A percentile compares a stretch with the other conserved stretches of the same genome.
Evolutionary conservation across 2,888 invertebrate genomes (phyloP).

Genomic region (Tridacna crocea): DNA sequence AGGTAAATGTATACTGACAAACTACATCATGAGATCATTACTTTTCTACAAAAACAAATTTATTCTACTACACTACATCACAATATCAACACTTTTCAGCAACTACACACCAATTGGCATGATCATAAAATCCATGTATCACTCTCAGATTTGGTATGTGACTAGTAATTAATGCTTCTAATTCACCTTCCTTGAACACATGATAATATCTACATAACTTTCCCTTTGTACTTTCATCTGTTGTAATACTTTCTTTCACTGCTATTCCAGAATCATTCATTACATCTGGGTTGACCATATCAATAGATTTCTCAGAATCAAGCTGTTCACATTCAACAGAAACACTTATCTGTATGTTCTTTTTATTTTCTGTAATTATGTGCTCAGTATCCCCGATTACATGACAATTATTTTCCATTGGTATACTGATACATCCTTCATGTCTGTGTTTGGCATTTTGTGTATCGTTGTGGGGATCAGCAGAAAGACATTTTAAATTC

Average conservation of each 20-base stretch:
- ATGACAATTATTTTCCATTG: neutral
- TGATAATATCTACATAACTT: constrained; percentile 93
- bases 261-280: constrained; percentile 30
- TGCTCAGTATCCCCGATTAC: neutral
- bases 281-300: constrained; percentile 2
- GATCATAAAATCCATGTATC: constrained; percentile 92
- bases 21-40: neutral
- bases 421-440: neutral
- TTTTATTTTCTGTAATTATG: neutral
- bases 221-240: constrained; percentile 4
- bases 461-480: neutral
- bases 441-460: neutral
- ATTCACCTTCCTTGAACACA: constrained; percentile 92
- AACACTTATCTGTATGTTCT: neutral
- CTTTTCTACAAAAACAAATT: neutral
- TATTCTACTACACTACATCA: neutral
- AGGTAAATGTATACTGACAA: neutral
- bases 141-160: constrained; percentile 85
- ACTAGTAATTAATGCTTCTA: constrained; percentile 86
- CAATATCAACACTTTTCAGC: constrained; percentile 87
- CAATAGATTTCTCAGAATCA: constrained; percentile 16
- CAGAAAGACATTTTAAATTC: neutral
- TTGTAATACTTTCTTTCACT: constrained; percentile 8
- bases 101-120: constrained; percentile 97
- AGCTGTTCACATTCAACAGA: neutral